Conservation (phyloP, 2,797 vertebrate genomes). For the Leucoraja ocellata region DNA sequence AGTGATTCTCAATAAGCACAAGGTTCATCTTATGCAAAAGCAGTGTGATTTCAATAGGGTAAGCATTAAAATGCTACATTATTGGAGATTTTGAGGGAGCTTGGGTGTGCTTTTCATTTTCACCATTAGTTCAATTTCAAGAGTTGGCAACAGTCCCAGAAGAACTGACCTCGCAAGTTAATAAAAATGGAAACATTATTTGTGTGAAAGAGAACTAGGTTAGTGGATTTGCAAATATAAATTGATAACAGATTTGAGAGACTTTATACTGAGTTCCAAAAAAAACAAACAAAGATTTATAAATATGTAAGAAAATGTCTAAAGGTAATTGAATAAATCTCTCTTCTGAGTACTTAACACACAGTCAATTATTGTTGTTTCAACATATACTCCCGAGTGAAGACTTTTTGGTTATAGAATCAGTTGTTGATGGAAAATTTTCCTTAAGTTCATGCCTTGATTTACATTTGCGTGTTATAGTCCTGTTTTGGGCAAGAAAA, state of each 20-base stretch:
- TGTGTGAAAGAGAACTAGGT: constrained; percentile 3
- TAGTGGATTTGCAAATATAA: background rate
- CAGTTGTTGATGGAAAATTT: background rate
- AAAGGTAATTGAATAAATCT: background rate
- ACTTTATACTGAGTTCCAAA: background rate
- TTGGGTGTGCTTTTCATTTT: background rate
- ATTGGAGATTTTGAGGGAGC: background rate
- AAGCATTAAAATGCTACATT: background rate
- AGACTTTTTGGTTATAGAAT: background rate
- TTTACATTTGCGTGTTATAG: background rate
- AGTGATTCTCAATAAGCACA: background rate
- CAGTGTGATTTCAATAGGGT: constrained; percentile 15
- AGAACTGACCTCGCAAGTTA: constrained; percentile 15
- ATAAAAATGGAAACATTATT: constrained; percentile 16
- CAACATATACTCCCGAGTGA: background rate
- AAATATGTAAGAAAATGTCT: background rate
- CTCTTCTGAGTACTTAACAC: background rate
- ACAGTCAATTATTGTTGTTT: constrained; percentile 9
- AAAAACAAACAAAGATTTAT: background rate
- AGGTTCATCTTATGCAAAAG: background rate
- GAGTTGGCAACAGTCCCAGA: background rate
- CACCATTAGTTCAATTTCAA: constrained; percentile 8
- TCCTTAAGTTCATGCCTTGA: too few species aligned
- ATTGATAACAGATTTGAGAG: background rate
- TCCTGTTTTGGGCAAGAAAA: background rate